Base-by-base conservation (phyloP, 1,140 invertebrate species). In the Pseudachorutes palmiensis region DNA sequence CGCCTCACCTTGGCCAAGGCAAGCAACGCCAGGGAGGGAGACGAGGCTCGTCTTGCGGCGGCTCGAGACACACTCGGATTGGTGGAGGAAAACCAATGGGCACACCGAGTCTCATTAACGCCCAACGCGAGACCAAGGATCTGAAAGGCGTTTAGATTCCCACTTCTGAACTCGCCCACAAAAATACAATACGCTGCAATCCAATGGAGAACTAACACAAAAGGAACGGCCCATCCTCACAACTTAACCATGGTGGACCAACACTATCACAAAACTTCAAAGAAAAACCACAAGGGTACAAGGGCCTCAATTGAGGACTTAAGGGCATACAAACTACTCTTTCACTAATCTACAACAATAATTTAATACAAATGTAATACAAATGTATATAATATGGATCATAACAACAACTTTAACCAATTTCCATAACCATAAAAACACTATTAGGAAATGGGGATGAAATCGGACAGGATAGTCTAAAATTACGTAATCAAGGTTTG, bases 101-200 rank as follows among this genome's bases (percentile, higher is more conserved):
- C 61, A 67, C 65, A 66, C 64, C 59, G 64, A 29, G 60, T 66
- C 68, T 73, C 72, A 73, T 73, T 73, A 73, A 73, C 72, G 72
- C 72, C 72, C 69, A 63, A 67, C 69, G 72, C 63, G 68, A 60
- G 64, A 68, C 58, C 58, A 70, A 68, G 64, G 69, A 57, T 67
- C 69, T 31, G 63, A 55, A 67, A 70, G 69, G 72, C 69, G 69
- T 69, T 67, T 68, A 64, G 66, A 68, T 66, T 70, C 31, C 62
- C 71, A 72, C 71, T 72, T 72, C 55, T 48, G 30, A n/a, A 12
- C 24, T 24, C 57, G 64, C 64, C 64, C 64, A 66, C 30, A 55
- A 55, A 55, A 60, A 60, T 31, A 26, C 26, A 28, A 3, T 3
- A 12, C 58, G 9, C 58, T 29, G n/a, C 24, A 14, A 55, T 5